A percentile compares a stretch with the other conserved stretches of the same genome.
These are phyloP conservation scores for Dallia pectoralis DNA, from an alignment of 2,797 vertebrate species.

Conservation along the genomic window DNA sequence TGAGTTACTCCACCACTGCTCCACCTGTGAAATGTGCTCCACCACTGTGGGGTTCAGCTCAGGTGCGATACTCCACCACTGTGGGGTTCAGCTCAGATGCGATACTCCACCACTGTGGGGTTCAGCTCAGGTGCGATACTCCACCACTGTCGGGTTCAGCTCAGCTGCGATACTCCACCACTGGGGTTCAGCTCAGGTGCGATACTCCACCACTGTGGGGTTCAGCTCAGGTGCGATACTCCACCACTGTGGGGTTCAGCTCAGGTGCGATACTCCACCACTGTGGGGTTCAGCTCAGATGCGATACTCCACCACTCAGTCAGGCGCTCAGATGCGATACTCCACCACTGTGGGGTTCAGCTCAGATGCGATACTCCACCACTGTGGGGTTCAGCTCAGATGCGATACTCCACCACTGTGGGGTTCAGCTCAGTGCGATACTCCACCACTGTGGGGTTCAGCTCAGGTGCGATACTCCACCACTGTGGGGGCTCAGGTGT, in stretches of 20 bases:
- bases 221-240: neutral
- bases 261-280: neutral
- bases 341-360: too few species aligned
- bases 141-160: neutral
- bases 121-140: neutral
- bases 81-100: neutral
- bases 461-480: too few species aligned
- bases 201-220: too few species aligned
- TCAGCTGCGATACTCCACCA: neutral
- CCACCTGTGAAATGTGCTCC: neutral
- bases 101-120: neutral
- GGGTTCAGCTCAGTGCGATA: neutral
- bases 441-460: too few species aligned
- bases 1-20: conserved; percentile 68
- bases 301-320: too few species aligned
- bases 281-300: neutral
- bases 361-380: too few species aligned
- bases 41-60: too few species aligned
- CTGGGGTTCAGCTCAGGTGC: neutral
- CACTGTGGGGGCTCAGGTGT: too few species aligned
- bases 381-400: too few species aligned
- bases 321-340: too few species aligned
- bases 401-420: neutral
- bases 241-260: neutral
- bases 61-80: neutral